These are phyloP conservation scores for Pachyseris speciosa DNA, from an alignment of 64 coral and sea anemone species.

Conservation along the genomic window DNA sequence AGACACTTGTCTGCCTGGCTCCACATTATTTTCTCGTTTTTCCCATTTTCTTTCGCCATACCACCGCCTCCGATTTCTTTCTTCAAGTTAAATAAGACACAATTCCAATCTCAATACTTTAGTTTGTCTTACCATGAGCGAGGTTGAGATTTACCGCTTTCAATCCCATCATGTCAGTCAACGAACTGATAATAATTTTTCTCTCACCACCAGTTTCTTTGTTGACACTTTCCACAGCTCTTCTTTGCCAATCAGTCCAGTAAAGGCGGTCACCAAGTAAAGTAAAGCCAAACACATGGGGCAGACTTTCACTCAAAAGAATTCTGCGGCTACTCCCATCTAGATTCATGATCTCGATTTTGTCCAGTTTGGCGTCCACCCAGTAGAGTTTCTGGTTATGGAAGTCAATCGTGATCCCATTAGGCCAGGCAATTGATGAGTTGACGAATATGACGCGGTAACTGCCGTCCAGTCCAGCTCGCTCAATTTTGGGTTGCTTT, in stretches of 20 bases:
- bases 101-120: no score
- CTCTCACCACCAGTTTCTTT: slow-evolving; percentile 39
- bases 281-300: slow-evolving; percentile 71
- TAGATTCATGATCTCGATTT: slow-evolving; percentile 70
- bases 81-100: no score
- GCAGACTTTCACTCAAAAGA: slow-evolving; percentile 9
- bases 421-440: slow-evolving; percentile 68
- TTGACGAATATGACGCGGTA: slow-evolving; percentile 62
- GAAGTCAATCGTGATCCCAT: slow-evolving; percentile 68
- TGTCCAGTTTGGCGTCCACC: slow-evolving; percentile 74
- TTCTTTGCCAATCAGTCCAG: slow-evolving; percentile 67
- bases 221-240: slow-evolving; percentile 46
- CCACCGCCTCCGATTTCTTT: neutral
- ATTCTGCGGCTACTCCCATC: slow-evolving; percentile 38
- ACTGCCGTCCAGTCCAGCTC: slow-evolving; percentile 75
- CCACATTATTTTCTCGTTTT: no score
- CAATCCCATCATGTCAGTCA: slow-evolving; percentile 63
- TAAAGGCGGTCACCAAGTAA: slow-evolving; percentile 24
- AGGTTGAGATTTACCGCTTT: slow-evolving; percentile 59
- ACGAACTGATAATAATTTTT: neutral
- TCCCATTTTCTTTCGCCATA: no score
- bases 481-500: slow-evolving; percentile 68
- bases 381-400: slow-evolving; percentile 57
- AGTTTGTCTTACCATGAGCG: slow-evolving; percentile 21
- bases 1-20: no score